Conservation (phyloP, 2,113 vertebrate genomes). For the Collichthys lucidus region DNA sequence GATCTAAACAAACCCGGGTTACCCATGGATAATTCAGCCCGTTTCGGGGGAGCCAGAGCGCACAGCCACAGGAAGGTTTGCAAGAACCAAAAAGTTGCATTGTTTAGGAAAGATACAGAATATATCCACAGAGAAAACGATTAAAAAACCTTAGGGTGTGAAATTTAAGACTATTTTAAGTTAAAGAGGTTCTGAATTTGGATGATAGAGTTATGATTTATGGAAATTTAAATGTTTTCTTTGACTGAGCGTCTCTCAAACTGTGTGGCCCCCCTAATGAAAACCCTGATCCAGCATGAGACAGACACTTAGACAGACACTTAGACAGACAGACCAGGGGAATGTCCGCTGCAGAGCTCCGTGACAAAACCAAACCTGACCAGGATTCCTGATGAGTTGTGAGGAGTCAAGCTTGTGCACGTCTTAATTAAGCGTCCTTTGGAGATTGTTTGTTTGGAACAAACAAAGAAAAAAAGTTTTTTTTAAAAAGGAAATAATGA, state of each 20-base stretch:
- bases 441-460: neutral
- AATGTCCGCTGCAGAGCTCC: conserved; percentile 25
- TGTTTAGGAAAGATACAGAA: conserved; percentile 9
- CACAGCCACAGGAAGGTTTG: conserved; percentile 54
- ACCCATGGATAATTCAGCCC: conserved; percentile 64
- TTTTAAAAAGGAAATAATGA: neutral
- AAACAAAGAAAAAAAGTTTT: neutral
- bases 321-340: conserved; percentile 43
- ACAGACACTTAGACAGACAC: conserved; percentile 38
- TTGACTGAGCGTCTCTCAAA: conserved; percentile 12
- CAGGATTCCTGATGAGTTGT: conserved; percentile 31
- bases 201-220: neutral
- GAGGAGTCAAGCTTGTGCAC: neutral
- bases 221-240: neutral
- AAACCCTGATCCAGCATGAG: conserved; percentile 45
- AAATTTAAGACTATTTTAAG: neutral
- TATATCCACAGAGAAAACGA: neutral
- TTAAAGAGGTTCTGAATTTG: neutral
- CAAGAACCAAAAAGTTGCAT: conserved; percentile 21
- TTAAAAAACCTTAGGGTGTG: neutral
- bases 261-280: conserved; percentile 51
- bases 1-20: conserved; percentile 67
- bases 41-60: conserved; percentile 48
- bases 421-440: neutral
- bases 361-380: conserved; percentile 23